Evolutionary conservation across 2,888 invertebrate genomes (phyloP).

Genomic region (Cabera pusaria): DNA sequence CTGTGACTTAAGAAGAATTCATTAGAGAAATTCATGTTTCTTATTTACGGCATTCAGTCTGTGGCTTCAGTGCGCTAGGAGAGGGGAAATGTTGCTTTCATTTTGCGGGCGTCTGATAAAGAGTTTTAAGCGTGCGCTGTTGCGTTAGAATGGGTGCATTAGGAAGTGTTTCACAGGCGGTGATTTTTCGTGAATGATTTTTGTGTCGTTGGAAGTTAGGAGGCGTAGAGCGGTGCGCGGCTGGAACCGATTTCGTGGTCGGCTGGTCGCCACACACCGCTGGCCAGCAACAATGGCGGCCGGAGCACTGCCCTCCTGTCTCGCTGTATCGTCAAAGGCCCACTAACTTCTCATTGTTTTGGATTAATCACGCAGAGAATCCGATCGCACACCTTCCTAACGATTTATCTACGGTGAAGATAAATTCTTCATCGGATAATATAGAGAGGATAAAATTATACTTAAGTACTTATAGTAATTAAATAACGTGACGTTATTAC

Average conservation of each 20-base stretch:
- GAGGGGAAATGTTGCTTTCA: conserved; percentile 8
- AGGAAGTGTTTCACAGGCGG: conserved; percentile 28
- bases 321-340: conserved; percentile 42
- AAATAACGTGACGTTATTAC: too few species aligned
- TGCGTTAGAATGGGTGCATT: conserved; percentile 16
- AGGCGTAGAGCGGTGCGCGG: conserved; percentile 41
- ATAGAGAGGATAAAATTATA: too few species aligned
- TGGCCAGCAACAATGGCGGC: conserved; percentile 69
- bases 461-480: too few species aligned
- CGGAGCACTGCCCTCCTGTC: conserved; percentile 63
- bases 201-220: conserved; percentile 31
- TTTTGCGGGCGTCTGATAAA: conserved; percentile 3
- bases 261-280: conserved; percentile 71
- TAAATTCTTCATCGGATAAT: too few species aligned
- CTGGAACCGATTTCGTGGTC: conserved; percentile 77
- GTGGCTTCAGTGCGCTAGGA: conserved; percentile 3
- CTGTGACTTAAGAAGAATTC: conserved; percentile 21
- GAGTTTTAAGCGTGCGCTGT: conserved; percentile 7
- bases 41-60: conserved; percentile 8
- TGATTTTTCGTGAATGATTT: conserved; percentile 36
- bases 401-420: too few species aligned
- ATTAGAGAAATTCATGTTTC: conserved; percentile 17
- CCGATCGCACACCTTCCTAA: conserved; percentile 40
- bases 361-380: conserved; percentile 60
- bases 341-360: conserved; percentile 60